Evolutionary conservation across 2,113 vertebrate species (phyloP), one percentile per base, ranked within the genome.

Genomic region (Notarius lentiginosus): DNA sequence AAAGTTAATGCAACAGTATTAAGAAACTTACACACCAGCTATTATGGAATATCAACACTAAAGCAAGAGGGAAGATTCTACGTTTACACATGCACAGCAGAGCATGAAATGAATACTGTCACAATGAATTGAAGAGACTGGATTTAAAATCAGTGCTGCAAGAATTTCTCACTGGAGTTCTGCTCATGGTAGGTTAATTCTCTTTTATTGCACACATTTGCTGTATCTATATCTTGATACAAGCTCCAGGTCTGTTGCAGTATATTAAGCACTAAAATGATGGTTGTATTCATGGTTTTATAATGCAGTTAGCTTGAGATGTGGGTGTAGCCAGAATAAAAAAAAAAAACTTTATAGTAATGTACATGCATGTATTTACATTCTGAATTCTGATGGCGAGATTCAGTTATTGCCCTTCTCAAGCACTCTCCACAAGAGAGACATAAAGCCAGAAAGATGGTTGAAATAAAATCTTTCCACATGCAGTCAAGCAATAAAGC

Each of bases 71-170:
- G 3, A 17, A 41, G 5, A 14, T 41, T 70, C 27, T 56, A 12
- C 65, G 41, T 53, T 24, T 58, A 14, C 49, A 72, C 18, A 15
- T 15, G n/a, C 30, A 24, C n/a, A 72, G 49, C 66, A 41, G 34
- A 58, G 66, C 66, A 27, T 83, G 82, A 70, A 68, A 83, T 70
- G 14, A 70, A 70, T 9, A 24, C 47, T 68, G 82, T 53, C 82
- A 53, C 53, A 41, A 17, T 30, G n/a, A 70, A 83, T 6, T 2
- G n/a, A 82, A 55, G 27, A 58, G 18, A 58, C 56, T 60, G 79
- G 79, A 80, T 79, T 79, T 79, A 79, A 79, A 79, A 79, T 58
- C 77, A 79, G 53, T 30, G 53, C 9, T 34, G 55, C 55, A 58
- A 18, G 77, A 58, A 79, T 30, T 20, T 60, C 6, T n/a, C 5